A percentile compares a stretch with the other conserved stretches of the same genome.
Conservation (phyloP, 2,888 invertebrate species). For the Synergus umbraculus region DNA sequence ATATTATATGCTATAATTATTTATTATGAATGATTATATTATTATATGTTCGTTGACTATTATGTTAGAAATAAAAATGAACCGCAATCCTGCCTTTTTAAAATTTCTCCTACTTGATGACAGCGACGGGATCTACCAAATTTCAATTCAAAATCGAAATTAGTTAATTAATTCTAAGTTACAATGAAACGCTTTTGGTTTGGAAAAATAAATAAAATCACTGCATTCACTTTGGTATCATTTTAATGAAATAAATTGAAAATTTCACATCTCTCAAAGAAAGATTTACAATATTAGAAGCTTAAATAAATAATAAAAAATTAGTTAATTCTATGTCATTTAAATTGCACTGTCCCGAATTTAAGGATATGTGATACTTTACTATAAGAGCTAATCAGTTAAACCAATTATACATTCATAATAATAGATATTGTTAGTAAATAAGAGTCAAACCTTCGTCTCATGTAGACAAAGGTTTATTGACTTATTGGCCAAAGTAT, state of each 20-base stretch:
- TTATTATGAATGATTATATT: conserved; percentile 57
- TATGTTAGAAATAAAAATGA: conserved; percentile 71
- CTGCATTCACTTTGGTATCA: not conserved
- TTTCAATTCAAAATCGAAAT: not conserved
- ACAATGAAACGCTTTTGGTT: not conserved
- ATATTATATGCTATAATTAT: conserved; percentile 55
- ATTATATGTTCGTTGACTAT: conserved; percentile 72
- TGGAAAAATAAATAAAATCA: not conserved
- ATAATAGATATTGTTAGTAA: no score
- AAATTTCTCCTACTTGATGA: not conserved
- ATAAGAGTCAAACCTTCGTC: no score
- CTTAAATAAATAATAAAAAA: not conserved
- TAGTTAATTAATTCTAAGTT: not conserved
- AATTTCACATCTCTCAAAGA: not conserved
- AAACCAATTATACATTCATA: no score
- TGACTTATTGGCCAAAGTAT: no score
- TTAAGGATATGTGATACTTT: not conserved
- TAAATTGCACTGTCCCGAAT: not conserved
- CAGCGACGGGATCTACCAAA: not conserved
- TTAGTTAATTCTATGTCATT: not conserved
- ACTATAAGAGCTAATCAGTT: no score
- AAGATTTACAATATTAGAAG: not conserved
- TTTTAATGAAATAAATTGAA: not conserved
- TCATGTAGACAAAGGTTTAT: no score
- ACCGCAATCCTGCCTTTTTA: not conserved